Conservation (phyloP, 2,113 vertebrate species). For the Ancistrus triradiatus region DNA sequence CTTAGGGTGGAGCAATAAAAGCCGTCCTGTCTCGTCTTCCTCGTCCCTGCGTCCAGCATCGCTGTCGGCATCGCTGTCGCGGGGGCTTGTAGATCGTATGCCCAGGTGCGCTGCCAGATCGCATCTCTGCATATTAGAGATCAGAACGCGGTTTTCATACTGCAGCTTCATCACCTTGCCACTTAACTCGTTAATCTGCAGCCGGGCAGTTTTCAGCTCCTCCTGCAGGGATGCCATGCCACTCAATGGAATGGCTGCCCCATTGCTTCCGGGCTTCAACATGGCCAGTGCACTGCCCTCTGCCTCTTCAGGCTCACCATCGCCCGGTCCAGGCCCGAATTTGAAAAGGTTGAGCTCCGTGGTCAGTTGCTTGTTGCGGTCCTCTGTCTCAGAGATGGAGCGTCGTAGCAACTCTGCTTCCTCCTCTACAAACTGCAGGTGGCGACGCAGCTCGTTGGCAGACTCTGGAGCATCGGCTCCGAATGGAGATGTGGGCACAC, state of each 20-base stretch:
- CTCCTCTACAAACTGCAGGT: slow-evolving; percentile 95
- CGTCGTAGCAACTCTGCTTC: slow-evolving; percentile 90
- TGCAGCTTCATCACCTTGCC: slow-evolving; percentile 94
- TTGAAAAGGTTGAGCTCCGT: slow-evolving; percentile 92
- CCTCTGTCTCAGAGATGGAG: slow-evolving; percentile 92
- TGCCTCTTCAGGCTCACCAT: slow-evolving; percentile 57
- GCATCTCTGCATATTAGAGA: slow-evolving; percentile 86
- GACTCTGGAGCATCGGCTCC: slow-evolving; percentile 83
- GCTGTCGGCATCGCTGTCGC: slow-evolving; percentile 83
- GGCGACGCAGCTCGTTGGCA: slow-evolving; percentile 81
- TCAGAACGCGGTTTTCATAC: slow-evolving; percentile 90
- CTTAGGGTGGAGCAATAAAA: slow-evolving; percentile 76
- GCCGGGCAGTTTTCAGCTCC: slow-evolving; percentile 82
- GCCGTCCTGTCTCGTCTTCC: slow-evolving; percentile 69
- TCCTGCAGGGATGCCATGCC: slow-evolving; percentile 70
- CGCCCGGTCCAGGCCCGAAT: slow-evolving; percentile 74
- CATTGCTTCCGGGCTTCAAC: slow-evolving; percentile 53
- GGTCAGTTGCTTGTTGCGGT: slow-evolving; percentile 90
- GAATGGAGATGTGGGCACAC: slow-evolving; percentile 87
- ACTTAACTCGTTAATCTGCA: slow-evolving; percentile 89
- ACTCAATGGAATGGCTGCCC: background rate
- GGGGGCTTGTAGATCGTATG: slow-evolving; percentile 75
- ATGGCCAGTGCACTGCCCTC: slow-evolving; percentile 5
- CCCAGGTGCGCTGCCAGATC: slow-evolving; percentile 85
- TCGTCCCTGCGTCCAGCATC: slow-evolving; percentile 70